Base-by-base conservation (phyloP, 2,888 invertebrate genomes). In the Clepsis dumicolana region DNA sequence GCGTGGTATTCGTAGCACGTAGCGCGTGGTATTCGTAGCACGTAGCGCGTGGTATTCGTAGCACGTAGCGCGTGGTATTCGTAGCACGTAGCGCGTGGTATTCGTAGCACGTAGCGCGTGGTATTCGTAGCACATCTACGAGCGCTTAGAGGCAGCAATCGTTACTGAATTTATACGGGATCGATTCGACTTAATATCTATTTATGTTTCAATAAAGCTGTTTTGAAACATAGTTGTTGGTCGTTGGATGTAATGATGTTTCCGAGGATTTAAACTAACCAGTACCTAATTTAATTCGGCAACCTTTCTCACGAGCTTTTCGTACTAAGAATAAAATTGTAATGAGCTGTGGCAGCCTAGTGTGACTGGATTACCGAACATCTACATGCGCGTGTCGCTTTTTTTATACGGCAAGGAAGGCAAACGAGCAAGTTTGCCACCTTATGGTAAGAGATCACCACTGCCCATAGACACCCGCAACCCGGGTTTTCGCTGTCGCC, bases 121-220 rank as follows among this genome's bases (percentile, higher is more conserved):
- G 84, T 77, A 89, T 86, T 89, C 89, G 87, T 88, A 88, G 88
- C 90, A 90, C 89, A 87, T 89, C 85, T 86, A 85, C 84, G 77
- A 74, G 70, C 76, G 79, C 84, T 85, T 79, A 80, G 75, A 78
- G 72, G 75, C 76, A 74, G 74, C 82, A 80, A 83, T 83, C 66
- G 65, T 56, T 64, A 65, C 38, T 68, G 65, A 65, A 71, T 64
- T 60, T 60, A 68, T 67, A 75, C 75, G 60, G 71, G 75, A 79
- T 83, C 77, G 76, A 80, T 80, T 78, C 75, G 67, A 69, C 77
- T 78, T 76, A 78, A 79, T 80, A 80, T 61, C 25, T 62, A 62
- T 54, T 66, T 66, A 61, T 54, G 54, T 66, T 66, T 66, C 61
- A 66, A 65, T 66, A 21, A 54, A 35, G 54, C 21, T 56, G 10